A percentile compares a stretch with the other conserved stretches of the same genome.
Conservation (phyloP, 2,888 invertebrate genomes). For the Drosophila mettleri region DNA sequence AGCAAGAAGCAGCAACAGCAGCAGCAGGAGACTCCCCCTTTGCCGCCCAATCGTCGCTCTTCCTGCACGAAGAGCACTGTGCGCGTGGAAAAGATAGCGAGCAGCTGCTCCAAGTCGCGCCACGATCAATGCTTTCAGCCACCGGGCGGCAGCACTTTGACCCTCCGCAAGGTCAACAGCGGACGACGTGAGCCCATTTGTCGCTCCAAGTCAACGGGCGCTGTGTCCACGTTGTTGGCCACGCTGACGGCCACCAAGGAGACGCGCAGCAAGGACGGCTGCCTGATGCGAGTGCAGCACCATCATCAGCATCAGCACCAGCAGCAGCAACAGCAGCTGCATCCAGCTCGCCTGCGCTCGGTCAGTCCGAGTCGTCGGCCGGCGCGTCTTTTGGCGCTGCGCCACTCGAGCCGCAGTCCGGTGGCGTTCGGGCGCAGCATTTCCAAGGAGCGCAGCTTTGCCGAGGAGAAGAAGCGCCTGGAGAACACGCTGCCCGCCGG, state of each 20-base stretch:
- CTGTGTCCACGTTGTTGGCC: slow-evolving; percentile 72
- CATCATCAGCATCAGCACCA: slow-evolving; percentile 76
- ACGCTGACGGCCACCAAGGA: slow-evolving; percentile 67
- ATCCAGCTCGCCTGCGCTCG: slow-evolving; percentile 75
- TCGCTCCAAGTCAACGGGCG: slow-evolving; percentile 84
- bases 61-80: slow-evolving; percentile 87
- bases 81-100: slow-evolving; percentile 87
- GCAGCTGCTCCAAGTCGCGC: slow-evolving; percentile 66
- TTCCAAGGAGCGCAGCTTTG: slow-evolving; percentile 87
- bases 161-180: slow-evolving; percentile 80
- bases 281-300: slow-evolving; percentile 70
- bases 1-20: slow-evolving; percentile 84
- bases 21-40: slow-evolving; percentile 85
- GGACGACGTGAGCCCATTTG: slow-evolving; percentile 80
- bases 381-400: slow-evolving; percentile 65
- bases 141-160: slow-evolving; percentile 82
- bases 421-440: slow-evolving; percentile 85
- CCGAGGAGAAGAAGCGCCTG: slow-evolving; percentile 86
- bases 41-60: slow-evolving; percentile 91
- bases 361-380: slow-evolving; percentile 80
- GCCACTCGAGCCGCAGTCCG: slow-evolving; percentile 84
- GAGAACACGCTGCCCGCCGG: slow-evolving; percentile 83
- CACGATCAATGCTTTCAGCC: slow-evolving; percentile 84
- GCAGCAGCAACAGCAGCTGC: slow-evolving; percentile 66
- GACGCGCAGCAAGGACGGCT: slow-evolving; percentile 60